Evolutionary conservation across 2,888 invertebrate genomes (phyloP).

Genomic region (Troilus luridus): DNA sequence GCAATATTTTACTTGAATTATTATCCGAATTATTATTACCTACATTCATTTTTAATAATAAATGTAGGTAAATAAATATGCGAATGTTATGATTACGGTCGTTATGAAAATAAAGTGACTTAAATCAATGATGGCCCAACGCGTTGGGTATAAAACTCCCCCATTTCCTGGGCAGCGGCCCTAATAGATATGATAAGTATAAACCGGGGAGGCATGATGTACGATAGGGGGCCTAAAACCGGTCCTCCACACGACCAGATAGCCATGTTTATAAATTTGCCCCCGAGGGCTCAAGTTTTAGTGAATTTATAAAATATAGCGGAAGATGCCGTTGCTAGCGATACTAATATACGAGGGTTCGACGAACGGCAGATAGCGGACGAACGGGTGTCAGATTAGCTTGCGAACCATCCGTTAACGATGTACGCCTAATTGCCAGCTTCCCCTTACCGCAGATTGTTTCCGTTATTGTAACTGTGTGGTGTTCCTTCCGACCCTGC

Average conservation of each 20-base stretch:
- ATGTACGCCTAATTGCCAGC: neutral
- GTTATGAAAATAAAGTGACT: neutral
- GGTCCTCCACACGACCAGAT: neutral
- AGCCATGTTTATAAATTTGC: constrained; percentile 17
- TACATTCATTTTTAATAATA: no score
- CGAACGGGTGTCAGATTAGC: neutral
- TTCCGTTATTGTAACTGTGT: constrained; percentile 31
- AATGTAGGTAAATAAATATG: neutral
- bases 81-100: neutral
- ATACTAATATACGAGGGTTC: neutral
- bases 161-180: neutral
- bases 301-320: neutral
- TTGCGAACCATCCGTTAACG: constrained; percentile 12
- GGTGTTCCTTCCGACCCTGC: neutral
- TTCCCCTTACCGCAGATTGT: constrained; percentile 16
- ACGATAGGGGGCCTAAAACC: constrained; percentile 21
- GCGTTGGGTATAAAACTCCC: neutral
- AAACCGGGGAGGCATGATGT: neutral
- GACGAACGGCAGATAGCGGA: neutral
- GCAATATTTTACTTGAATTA: no score
- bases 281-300: neutral
- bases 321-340: neutral
- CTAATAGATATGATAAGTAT: constrained; percentile 40
- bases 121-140: neutral
- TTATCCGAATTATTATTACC: no score